These are phyloP conservation scores for Pardalotus punctatus DNA, from an alignment of 2,113 vertebrate species.

Conservation along the genomic window DNA sequence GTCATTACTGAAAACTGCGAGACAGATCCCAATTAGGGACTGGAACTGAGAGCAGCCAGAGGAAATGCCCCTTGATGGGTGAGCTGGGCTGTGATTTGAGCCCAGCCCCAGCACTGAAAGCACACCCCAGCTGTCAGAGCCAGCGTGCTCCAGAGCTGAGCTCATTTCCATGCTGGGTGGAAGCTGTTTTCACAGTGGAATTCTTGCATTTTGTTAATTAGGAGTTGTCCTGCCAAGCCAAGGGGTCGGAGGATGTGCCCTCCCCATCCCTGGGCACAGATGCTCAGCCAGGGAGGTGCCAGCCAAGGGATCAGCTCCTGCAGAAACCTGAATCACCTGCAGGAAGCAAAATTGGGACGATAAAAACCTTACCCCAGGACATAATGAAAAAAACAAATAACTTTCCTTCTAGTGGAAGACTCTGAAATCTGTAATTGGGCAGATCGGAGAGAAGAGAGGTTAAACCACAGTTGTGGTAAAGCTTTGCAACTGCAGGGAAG, in stretches of 20 bases:
- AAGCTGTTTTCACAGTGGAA: not conserved
- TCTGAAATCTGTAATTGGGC: not conserved
- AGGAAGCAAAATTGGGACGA: not conserved
- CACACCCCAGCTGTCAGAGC: not conserved
- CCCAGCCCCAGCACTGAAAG: not conserved
- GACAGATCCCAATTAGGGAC: not conserved
- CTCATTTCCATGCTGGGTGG: conserved; percentile 50
- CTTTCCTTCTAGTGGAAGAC: not conserved
- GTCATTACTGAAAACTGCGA: not conserved
- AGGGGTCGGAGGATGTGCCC: not conserved
- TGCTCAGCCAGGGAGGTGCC: not conserved
- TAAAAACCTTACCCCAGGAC: not conserved
- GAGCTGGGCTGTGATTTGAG: not conserved
- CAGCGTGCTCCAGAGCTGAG: conserved; percentile 25
- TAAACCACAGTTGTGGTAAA: not conserved
- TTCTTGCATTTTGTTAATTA: not conserved
- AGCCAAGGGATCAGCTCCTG: not conserved
- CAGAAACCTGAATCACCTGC: not conserved
- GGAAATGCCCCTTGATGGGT: not conserved
- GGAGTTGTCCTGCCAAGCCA: not conserved
- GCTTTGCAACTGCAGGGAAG: not conserved
- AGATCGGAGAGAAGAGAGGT: not conserved
- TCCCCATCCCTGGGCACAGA: not conserved
- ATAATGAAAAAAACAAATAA: not conserved
- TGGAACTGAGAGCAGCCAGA: not conserved